Conservation (phyloP, 2,113 vertebrate species). For the Cryptotis parvus region DNA sequence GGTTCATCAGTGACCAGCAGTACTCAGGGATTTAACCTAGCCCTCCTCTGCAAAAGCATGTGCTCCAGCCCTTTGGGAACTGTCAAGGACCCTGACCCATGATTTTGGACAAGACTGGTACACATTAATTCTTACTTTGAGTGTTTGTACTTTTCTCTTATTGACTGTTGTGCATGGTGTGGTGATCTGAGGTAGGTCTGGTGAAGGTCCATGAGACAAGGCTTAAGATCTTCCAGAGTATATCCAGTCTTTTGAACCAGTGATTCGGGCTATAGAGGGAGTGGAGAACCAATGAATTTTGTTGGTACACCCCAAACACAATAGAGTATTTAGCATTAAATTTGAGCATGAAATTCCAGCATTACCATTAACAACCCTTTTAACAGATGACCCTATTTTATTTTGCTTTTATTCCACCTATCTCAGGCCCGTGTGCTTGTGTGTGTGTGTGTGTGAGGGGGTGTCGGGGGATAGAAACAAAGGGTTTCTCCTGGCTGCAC, state of each 20-base stretch:
- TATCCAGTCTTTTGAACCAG: slow-evolving; percentile 92
- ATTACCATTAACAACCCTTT: background rate
- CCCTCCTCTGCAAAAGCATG: too few relatives aligned
- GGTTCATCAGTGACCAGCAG: background rate
- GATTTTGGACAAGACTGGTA: background rate
- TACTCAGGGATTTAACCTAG: too few relatives aligned
- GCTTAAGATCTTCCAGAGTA: slow-evolving; percentile 92
- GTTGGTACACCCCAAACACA: background rate
- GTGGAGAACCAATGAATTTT: background rate
- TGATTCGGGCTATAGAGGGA: slow-evolving; percentile 88
- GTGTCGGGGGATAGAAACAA: too few relatives aligned
- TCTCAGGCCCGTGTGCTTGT: background rate
- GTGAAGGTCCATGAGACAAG: slow-evolving; percentile 94
- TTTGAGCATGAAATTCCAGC: background rate
- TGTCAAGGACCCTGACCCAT: background rate
- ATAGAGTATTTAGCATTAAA: background rate
- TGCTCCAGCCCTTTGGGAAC: background rate
- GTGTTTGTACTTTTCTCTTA: slow-evolving; percentile 96
- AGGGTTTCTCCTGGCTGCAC: too few relatives aligned
- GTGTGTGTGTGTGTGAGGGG: too few relatives aligned
- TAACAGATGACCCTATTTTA: too few relatives aligned
- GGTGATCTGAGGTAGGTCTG: slow-evolving; percentile 92
- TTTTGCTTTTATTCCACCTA: background rate
- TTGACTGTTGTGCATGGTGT: slow-evolving; percentile 95
- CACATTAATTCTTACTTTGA: slow-evolving; percentile 91